These are phyloP conservation scores for Sminthurides aquaticus DNA, from an alignment of 2,888 invertebrate genomes.

Conservation along the genomic window DNA sequence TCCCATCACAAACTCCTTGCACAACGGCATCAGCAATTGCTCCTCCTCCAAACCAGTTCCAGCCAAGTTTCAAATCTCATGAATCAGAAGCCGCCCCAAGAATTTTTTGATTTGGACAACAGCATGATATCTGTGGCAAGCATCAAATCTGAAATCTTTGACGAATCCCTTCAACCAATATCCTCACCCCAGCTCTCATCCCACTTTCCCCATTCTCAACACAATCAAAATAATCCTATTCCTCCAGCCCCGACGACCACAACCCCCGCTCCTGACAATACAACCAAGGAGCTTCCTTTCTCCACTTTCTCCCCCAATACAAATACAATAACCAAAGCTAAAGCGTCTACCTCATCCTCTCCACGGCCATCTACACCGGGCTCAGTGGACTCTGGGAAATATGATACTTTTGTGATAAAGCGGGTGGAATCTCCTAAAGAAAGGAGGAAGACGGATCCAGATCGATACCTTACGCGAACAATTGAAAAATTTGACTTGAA, in stretches of 20 bases:
- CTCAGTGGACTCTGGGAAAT: slow-evolving; percentile 3
- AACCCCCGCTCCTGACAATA: not conserved
- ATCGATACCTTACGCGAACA: slow-evolving; percentile 67
- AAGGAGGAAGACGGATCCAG: slow-evolving; percentile 59
- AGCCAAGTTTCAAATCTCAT: slow-evolving; percentile 24
- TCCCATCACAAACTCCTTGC: not conserved
- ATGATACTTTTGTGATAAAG: slow-evolving; percentile 14
- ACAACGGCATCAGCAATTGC: slow-evolving; percentile 2
- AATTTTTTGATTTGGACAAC: slow-evolving; percentile 36
- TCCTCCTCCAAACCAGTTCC: slow-evolving; percentile 7
- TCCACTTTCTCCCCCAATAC: not conserved
- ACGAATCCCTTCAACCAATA: slow-evolving; percentile 7
- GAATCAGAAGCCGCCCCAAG: slow-evolving; percentile 36
- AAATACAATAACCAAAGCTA: not conserved
- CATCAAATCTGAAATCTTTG: slow-evolving; percentile 40
- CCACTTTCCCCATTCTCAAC: no score
- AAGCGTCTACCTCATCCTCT: not conserved
- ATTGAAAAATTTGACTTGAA: slow-evolving; percentile 34
- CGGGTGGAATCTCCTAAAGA: slow-evolving; percentile 52
- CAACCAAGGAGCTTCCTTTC: not conserved
- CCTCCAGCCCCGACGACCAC: slow-evolving; percentile 15
- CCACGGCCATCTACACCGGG: not conserved
- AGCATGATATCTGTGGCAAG: slow-evolving; percentile 43
- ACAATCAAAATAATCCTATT: not conserved
- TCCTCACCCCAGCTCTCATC: not conserved